Percentiles rank a stretch among this genome's conserved stretches.
These are phyloP conservation scores for Zaprionus ghesquierei DNA, from an alignment of 1,140 invertebrate species.

Conservation along the genomic window DNA sequence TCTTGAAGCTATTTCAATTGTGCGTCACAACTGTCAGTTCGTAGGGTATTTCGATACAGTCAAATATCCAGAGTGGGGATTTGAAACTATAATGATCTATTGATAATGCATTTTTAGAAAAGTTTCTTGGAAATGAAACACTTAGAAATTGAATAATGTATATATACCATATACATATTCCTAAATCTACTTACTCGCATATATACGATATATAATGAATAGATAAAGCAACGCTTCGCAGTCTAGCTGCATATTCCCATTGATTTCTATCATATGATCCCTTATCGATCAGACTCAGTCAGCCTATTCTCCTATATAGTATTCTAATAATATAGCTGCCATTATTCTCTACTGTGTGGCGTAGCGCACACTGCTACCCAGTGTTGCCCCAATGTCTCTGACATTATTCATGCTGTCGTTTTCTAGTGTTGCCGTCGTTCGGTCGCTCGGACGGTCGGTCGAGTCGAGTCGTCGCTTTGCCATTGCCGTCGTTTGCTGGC, in stretches of 20 bases:
- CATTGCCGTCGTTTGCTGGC: conserved; percentile 24
- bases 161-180: too few relatives aligned
- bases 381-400: conserved; percentile 50
- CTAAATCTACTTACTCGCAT: too few relatives aligned
- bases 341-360: conserved; percentile 21
- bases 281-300: background rate
- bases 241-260: background rate
- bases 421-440: conserved; percentile 44
- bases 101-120: too few relatives aligned
- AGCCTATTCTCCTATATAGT: background rate
- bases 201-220: too few relatives aligned
- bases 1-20: conserved; percentile 56
- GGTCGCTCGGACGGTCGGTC: conserved; percentile 26
- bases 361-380: conserved; percentile 42
- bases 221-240: background rate
- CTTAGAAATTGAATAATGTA: too few relatives aligned
- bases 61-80: conserved; percentile 4
- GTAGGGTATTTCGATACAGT: conserved; percentile 23
- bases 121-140: too few relatives aligned
- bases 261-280: background rate
- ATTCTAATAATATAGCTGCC: conserved; percentile 1
- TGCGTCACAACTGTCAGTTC: conserved; percentile 39
- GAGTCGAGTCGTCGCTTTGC: conserved; percentile 32
- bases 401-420: conserved; percentile 55
- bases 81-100: background rate